Base-by-base conservation (phyloP, 2,888 invertebrate genomes). In the Orchesellides sinensis region DNA sequence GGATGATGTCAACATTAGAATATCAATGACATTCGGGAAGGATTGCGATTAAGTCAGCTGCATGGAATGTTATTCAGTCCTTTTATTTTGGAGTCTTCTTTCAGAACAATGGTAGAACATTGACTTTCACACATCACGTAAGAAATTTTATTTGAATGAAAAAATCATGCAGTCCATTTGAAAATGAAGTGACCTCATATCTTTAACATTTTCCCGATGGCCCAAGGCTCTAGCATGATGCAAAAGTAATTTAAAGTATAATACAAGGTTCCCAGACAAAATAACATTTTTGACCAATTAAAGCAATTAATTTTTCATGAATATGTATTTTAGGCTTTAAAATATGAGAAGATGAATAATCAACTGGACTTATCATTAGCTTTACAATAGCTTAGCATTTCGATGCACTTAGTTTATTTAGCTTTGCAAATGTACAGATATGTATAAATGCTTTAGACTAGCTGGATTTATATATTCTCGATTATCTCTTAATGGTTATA, bases 221-320 rank as follows among this genome's bases (percentile, higher is more conserved):
- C n/a, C n/a, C n/a, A n/a, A n/a, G n/a, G n/a, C n/a, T n/a, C n/a
- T n/a, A n/a, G n/a, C n/a, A n/a, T 35, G 66, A 25, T 66, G 52
- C 27, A 77, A 68, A n/a, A n/a, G n/a, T n/a, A n/a, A n/a, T n/a
- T n/a, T n/a, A n/a, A n/a, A n/a, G n/a, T n/a, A n/a, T n/a, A n/a
- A n/a, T n/a, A n/a, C n/a, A n/a, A n/a, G n/a, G n/a, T n/a, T n/a
- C n/a, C n/a, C n/a, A n/a, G n/a, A n/a, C n/a, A n/a, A n/a, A n/a
- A n/a, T n/a, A n/a, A n/a, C n/a, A 40, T 78, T 63, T 69, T 56
- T 69, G 61, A 63, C 78, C 69, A 78, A 78, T 77, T 78, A 69
- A 49, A 78, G 61, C 69, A 61, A 78, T 78, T 77, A 77, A 77
- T 78, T 69, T 78, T 61, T 78, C 69, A 61, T 78, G 78, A 78